A percentile compares a stretch with the other conserved stretches of the same genome.
Evolutionary conservation across 2,113 vertebrate genomes (phyloP).

Genomic region (Atherinomorus stipes): DNA sequence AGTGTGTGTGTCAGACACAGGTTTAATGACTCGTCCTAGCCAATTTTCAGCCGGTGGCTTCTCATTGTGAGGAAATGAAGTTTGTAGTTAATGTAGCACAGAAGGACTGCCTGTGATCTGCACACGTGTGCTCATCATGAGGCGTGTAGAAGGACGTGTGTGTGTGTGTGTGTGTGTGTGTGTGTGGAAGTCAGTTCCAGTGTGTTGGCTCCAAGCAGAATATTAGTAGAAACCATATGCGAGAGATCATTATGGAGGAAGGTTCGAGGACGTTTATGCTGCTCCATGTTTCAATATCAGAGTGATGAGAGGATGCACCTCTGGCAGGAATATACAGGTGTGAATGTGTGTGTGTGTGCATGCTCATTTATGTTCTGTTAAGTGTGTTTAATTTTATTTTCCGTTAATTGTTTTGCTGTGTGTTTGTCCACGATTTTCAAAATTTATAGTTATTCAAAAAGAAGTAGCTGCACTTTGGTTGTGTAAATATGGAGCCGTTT

Average conservation of each 20-base stretch:
- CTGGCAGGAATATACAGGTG: slow-evolving; percentile 30
- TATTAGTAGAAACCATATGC: slow-evolving; percentile 77
- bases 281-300: slow-evolving; percentile 29
- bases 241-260: slow-evolving; percentile 68
- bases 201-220: slow-evolving; percentile 67
- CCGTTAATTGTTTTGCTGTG: slow-evolving; percentile 29
- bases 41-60: slow-evolving; percentile 78
- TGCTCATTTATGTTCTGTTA: slow-evolving; percentile 2
- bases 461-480: slow-evolving; percentile 7
- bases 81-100: slow-evolving; percentile 82
- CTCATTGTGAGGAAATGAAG: slow-evolving; percentile 79
- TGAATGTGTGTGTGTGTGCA: slow-evolving; percentile 21
- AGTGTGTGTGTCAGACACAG: slow-evolving; percentile 58
- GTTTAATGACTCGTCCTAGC: slow-evolving; percentile 80
- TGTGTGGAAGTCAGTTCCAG: slow-evolving; percentile 48
- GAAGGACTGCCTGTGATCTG: slow-evolving; percentile 60
- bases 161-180: slow-evolving; percentile 15
- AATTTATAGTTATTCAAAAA: slow-evolving; percentile 35
- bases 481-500: neutral
- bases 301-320: slow-evolving; percentile 18
- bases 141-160: slow-evolving; percentile 18
- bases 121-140: neutral
- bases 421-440: neutral
- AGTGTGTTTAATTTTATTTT: slow-evolving; percentile 26
- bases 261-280: slow-evolving; percentile 63